Evolutionary conservation across 2,888 invertebrate genomes (phyloP), one percentile per base, ranked within the genome.

Genomic region (Patella ulyssiponensis): DNA sequence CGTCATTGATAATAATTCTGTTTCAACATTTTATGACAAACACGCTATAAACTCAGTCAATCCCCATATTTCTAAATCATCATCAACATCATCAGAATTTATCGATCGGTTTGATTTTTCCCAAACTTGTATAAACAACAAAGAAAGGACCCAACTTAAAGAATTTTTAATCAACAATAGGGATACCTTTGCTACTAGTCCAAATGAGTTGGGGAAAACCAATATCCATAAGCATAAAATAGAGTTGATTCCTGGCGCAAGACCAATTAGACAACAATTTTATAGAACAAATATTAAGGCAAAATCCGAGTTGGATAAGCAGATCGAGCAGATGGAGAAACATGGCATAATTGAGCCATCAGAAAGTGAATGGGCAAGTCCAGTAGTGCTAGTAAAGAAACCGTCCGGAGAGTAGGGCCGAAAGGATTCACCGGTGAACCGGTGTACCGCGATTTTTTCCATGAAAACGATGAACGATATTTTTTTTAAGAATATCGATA

Each of bases 181-280:
- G 3, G 54, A 75, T 23, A 56, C 71, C 3, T 80, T 80, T 77
- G 80, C 77, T 2, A 64, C 77, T 15, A 74, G 73, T 74, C 51
- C 81, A 5, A 76, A 70, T 51, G 76, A 79, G 64, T 56, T 77
- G 11, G 85, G 85, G 3, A 64, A 72, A 53, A 81, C 82, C 23
- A 64, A 80, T n/a, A 69, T 77, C 15, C 77, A 77, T 74, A 70
- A 74, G 3, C 83, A 84, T 77, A 74, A 64, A 23, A 82, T 84
- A 27, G 82, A 83, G 1, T 33, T 33, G 33, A 82, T 82, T 9
- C 80, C 79, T 9, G 54, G 77, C 74, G 81, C 76, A 7, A n/a
- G 52, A 27, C 82, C 83, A 14, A 69, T 81, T 1, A 52, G 80
- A 33, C 71, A 77, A 56, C 72, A 74, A 27, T 75, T 71, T 2